These are phyloP conservation scores for Baccha elongata DNA, from an alignment of 2,888 invertebrate genomes.

Conservation along the genomic window DNA sequence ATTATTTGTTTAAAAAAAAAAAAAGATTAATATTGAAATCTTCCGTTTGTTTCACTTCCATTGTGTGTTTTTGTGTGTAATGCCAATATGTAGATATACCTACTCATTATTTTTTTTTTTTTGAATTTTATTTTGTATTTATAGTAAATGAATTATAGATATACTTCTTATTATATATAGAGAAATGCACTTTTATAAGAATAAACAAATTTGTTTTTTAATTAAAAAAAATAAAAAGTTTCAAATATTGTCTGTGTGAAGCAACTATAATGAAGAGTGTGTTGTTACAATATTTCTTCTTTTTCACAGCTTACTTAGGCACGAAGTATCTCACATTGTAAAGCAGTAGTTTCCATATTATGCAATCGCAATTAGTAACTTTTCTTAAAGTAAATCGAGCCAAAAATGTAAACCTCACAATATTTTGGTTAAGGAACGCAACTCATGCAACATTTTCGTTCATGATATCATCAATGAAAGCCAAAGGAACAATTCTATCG, in stretches of 20 bases:
- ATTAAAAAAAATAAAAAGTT: not conserved
- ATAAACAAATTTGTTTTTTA: not conserved
- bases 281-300: not conserved
- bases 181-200: conserved; percentile 64
- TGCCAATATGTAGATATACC: conserved; percentile 43
- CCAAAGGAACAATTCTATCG: too few species aligned
- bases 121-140: conserved; percentile 30
- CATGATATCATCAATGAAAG: too few species aligned
- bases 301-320: conserved; percentile 16
- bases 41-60: conserved; percentile 69
- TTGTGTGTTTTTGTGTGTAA: conserved; percentile 61
- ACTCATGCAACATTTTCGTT: too few species aligned
- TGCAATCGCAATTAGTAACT: not conserved
- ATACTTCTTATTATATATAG: conserved; percentile 17
- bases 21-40: conserved; percentile 37
- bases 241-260: not conserved
- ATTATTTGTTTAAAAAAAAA: conserved; percentile 53
- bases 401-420: too few species aligned
- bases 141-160: conserved; percentile 56
- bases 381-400: too few species aligned
- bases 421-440: too few species aligned
- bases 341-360: not conserved
- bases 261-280: too few species aligned
- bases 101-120: not conserved
- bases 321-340: not conserved